Conservation (phyloP, 2,888 invertebrate genomes). For the Hanleya hanleyi region DNA sequence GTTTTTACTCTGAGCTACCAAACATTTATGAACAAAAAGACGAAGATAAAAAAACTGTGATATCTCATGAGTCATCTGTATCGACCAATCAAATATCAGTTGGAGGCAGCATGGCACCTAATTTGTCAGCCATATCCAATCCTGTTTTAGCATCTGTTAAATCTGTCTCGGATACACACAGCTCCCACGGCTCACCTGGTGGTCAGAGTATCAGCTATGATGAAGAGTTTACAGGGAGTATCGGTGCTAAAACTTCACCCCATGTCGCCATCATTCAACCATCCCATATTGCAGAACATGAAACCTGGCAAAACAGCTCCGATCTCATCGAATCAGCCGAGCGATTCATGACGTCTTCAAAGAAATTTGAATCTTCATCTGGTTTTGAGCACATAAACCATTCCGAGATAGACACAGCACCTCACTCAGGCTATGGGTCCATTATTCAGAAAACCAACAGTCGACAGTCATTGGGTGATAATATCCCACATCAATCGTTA, state of each 20-base stretch:
- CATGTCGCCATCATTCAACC: not conserved
- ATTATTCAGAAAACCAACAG: no score
- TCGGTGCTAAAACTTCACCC: not conserved
- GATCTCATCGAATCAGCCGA: constrained; percentile 41
- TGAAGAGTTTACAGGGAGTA: not conserved
- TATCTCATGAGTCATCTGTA: no score
- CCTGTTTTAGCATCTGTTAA: not conserved
- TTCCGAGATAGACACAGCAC: no score
- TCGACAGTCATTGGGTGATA: no score
- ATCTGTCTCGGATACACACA: not conserved
- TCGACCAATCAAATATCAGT: no score
- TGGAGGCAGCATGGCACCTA: no score
- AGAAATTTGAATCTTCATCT: no score
- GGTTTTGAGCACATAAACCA: no score
- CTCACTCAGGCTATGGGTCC: no score
- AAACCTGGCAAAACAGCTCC: constrained; percentile 2
- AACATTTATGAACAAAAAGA: not conserved
- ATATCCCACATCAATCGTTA: no score
- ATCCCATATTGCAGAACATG: not conserved
- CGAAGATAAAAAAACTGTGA: not conserved
- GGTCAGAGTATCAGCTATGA: not conserved
- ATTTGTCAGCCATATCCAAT: not conserved
- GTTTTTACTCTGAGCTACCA: not conserved
- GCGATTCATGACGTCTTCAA: constrained; percentile 34
- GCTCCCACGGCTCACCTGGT: not conserved